Conservation (phyloP, 2,113 vertebrate species). For the Vidua macroura region DNA sequence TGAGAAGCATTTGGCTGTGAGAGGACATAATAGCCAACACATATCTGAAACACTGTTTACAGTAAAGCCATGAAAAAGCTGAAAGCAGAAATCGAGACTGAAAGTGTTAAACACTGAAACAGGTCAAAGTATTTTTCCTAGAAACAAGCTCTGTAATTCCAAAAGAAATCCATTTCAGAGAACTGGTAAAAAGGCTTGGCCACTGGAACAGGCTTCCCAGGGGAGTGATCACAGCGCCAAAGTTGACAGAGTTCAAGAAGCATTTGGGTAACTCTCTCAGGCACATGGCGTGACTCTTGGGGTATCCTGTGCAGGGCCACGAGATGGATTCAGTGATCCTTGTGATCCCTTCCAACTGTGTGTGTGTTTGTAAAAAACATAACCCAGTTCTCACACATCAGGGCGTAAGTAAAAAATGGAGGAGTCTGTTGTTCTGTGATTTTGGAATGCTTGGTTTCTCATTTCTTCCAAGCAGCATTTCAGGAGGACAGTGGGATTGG, state of each 20-base stretch:
- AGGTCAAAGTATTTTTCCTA: neutral
- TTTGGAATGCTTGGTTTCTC: neutral
- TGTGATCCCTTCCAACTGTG: neutral
- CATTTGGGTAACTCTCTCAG: neutral
- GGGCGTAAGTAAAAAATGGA: neutral
- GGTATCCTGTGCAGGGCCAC: neutral
- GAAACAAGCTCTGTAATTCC: neutral
- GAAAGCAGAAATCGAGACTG: neutral
- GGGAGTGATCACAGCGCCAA: neutral
- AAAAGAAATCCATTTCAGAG: neutral
- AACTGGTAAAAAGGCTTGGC: neutral
- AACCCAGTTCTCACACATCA: neutral
- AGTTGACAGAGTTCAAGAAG: neutral
- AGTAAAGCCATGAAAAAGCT: neutral
- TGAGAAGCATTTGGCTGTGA: neutral
- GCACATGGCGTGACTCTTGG: neutral
- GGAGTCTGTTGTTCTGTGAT: neutral
- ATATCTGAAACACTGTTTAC: neutral
- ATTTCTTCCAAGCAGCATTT: neutral
- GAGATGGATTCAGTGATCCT: neutral
- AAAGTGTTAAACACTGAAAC: neutral
- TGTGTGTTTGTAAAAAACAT: neutral
- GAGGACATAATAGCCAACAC: neutral
- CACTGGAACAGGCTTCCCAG: neutral
- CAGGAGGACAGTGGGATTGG: neutral